Evolutionary conservation across 1,140 invertebrate genomes (phyloP), one percentile per base, ranked within the genome.

Genomic region (Globodera rostochiensis): DNA sequence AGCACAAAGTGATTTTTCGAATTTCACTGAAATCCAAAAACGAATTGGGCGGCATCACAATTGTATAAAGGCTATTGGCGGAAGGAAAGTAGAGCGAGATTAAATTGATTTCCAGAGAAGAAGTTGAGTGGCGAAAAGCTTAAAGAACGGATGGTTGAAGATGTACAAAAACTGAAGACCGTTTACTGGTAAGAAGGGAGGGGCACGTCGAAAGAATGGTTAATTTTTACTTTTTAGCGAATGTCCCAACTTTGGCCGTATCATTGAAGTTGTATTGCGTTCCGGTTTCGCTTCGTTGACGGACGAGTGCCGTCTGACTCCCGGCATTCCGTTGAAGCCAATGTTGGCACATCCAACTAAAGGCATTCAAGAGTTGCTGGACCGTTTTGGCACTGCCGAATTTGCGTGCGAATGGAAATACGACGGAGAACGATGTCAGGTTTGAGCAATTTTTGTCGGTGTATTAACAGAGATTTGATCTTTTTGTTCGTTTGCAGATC

Each of bases 321-420:
- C 85, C 89, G 92, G 92, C 69, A 93, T 98, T 86, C 98, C 98
- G 13, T 91, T 99, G 69, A 96, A 97, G 90, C 98, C 98, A 9
- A 99, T 99, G 98, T 92, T 99, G 83, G 98, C 97, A 3, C 96
- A 98, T 91, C 97, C 98, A 15, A 97, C 97, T 0, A 96, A 95
- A 91, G 96, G 96, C 77, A 90, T 93, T 13, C 90, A 90, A 87
- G 96, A 99, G 91, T 95, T 99, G 19, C 90, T 99, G 5, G 92
- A 93, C 74, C 92, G 96, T 78, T 99, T 99, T 91, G 96, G 97
- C 81, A 93, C 94, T 49, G 91, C 94, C 84, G 94, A 94, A 87
- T 99, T 99, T 88, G 98, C 97, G 4, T 99, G 97, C 90, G 98
- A 99, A 92, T 99, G 94, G 93, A 99, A 99, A 91, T 99, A 99